Percentiles rank a stretch among this genome's conserved stretches.
These are phyloP conservation scores for Platichthys flesus DNA, from an alignment of 2,113 vertebrate genomes.

Conservation along the genomic window DNA sequence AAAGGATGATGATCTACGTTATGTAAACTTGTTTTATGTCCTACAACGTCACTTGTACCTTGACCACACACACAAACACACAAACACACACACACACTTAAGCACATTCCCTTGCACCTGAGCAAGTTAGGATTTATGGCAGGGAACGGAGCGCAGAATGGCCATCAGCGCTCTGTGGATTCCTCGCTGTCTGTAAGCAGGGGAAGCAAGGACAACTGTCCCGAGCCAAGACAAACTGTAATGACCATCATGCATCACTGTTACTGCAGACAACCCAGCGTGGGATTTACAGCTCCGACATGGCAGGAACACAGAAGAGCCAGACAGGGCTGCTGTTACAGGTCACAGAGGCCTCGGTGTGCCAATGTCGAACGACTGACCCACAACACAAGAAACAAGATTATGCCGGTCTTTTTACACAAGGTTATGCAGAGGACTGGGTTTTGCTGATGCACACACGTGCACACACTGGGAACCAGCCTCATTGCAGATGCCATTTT, in stretches of 20 bases:
- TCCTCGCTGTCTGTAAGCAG: neutral
- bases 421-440: slow-evolving; percentile 36
- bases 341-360: slow-evolving; percentile 12
- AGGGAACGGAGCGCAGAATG: slow-evolving; percentile 35
- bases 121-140: slow-evolving; percentile 52
- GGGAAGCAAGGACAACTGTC: slow-evolving; percentile 55
- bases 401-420: slow-evolving; percentile 25
- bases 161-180: slow-evolving; percentile 52
- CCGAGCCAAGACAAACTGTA: slow-evolving; percentile 37
- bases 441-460: slow-evolving; percentile 6
- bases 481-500: slow-evolving; percentile 13
- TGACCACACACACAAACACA: neutral
- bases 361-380: slow-evolving; percentile 19
- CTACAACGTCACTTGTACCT: no score
- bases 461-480: slow-evolving; percentile 6
- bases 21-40: neutral
- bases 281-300: slow-evolving; percentile 21
- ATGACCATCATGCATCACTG: slow-evolving; percentile 60
- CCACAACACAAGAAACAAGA: slow-evolving; percentile 30
- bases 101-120: slow-evolving; percentile 10
- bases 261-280: slow-evolving; percentile 24
- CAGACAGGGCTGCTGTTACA: slow-evolving; percentile 10
- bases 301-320: neutral
- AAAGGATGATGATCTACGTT: neutral
- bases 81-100: slow-evolving; percentile 13